Conservation (phyloP, 2,113 vertebrate species). For the Passer montanus region DNA sequence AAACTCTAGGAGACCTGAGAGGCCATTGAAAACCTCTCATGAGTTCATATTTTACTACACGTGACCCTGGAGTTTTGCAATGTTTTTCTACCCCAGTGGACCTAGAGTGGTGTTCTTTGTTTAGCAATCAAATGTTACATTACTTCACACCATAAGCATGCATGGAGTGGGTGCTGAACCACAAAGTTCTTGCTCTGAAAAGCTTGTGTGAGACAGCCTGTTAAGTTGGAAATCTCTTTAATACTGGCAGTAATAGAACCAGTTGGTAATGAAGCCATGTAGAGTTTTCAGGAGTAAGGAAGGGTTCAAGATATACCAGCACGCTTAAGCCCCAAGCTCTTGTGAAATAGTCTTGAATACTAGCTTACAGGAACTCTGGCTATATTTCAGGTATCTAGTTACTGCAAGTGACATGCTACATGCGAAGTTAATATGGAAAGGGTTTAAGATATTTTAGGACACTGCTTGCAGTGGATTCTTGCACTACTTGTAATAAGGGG, state of each 20-base stretch:
- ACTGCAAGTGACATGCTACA: background rate
- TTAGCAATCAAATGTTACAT: background rate
- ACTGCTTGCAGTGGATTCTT: background rate
- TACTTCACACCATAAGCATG: background rate
- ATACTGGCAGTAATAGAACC: background rate
- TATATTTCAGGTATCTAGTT: background rate
- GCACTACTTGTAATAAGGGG: background rate
- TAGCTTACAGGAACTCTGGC: background rate
- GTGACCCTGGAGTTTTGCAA: background rate
- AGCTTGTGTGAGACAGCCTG: background rate
- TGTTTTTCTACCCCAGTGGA: background rate
- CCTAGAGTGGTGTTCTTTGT: background rate
- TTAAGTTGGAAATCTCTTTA: conserved; percentile 6
- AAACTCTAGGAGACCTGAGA: background rate
- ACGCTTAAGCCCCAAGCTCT: background rate
- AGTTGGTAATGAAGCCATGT: background rate
- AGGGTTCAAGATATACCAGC: background rate
- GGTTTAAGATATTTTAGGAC: background rate
- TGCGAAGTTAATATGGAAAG: conserved; percentile 8
- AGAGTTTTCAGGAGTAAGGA: background rate
- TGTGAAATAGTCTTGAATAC: background rate
- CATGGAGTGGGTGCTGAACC: background rate
- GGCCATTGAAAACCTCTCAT: background rate
- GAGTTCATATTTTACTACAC: background rate
- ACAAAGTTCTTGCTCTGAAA: background rate